Percentiles rank a stretch among this genome's conserved stretches.
These are phyloP conservation scores for Mus spicilegus DNA, from an alignment of 2,113 vertebrate genomes.

Conservation along the genomic window DNA sequence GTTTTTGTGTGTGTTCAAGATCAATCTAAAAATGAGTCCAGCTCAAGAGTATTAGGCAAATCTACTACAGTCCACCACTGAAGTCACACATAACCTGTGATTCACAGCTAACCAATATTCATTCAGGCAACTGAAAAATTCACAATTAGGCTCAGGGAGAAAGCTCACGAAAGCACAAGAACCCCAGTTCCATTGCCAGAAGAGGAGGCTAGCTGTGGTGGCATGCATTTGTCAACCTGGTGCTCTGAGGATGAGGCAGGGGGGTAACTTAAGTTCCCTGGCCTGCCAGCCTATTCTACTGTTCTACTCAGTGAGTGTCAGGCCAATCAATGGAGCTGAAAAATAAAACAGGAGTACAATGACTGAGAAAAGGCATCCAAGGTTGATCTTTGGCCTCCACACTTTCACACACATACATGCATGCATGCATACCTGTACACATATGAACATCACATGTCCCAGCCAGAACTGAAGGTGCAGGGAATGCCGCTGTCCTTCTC, in stretches of 20 bases:
- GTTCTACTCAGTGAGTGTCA: not conserved
- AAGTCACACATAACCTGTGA: not conserved
- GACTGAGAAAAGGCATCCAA: not conserved
- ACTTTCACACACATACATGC: not conserved
- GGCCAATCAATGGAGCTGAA: not conserved
- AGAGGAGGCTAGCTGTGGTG: not conserved
- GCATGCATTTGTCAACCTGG: not conserved
- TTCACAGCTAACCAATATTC: not conserved
- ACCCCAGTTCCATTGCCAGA: not conserved
- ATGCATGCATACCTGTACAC: not conserved
- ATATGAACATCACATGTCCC: not conserved
- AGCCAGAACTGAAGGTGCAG: not conserved
- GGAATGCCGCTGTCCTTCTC: not conserved
- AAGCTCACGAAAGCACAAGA: not conserved
- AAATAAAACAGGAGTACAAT: not conserved
- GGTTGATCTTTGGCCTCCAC: not conserved
- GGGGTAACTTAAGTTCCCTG: not conserved
- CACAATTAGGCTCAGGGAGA: not conserved
- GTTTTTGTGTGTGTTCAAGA: not conserved
- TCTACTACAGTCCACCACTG: not conserved
- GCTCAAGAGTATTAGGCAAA: not conserved
- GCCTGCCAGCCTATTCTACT: not conserved
- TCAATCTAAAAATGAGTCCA: constrained; percentile 40
- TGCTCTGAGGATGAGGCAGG: not conserved
- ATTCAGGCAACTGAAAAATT: constrained; percentile 20